Base-by-base conservation (phyloP, 2,888 invertebrate genomes). In the Macrophya annulata region DNA sequence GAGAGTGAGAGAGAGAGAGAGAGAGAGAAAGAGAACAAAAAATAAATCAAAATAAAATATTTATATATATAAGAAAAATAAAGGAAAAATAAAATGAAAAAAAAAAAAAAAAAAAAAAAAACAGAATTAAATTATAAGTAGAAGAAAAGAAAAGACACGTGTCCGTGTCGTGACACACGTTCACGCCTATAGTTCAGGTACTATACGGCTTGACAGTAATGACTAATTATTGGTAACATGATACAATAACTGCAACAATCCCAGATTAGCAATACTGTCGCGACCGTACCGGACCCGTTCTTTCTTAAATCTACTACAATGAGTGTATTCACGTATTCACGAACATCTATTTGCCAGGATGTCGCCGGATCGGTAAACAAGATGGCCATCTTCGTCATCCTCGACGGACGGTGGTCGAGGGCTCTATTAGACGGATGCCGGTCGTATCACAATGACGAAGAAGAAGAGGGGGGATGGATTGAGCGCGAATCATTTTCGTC, bases 321-420 rank as follows among this genome's bases (percentile, higher is more conserved):
- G 92, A 93, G 91, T 93, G 93, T 93, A 93, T 93, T 93, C 93
- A 93, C 95, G 96, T 96, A 97, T 96, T 97, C 97, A 98, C 98
- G 98, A 98, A 98, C 99, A 99, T 98, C 99, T 97, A 96, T 98
- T 98, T 97, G 98, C 98, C 95, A 99, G 98, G 95, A 98, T 96
- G 96, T 99, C 99, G 95, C 99, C 99, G 95, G 97, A 97, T 96
- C 97, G 97, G 97, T 99, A 99, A 95, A 99, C 97, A 96, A 99
- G 98, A 95, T 99, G 99, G 95, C 99, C 99, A 95, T 99, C 99
- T 95, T 98, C 98, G 96, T 99, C 99, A 96, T 99, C 99, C 96
- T 98, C 98, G 95, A 99, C 97, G 95, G 98, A 97, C 94, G 98
- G 98, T 94, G 97, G 96, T 94, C 96, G 96, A 94, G 97, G 97